phyloP scores from a whole-genome alignment of 2,888 invertebrate species.

The Cordylochernes scorpioides region DNA sequence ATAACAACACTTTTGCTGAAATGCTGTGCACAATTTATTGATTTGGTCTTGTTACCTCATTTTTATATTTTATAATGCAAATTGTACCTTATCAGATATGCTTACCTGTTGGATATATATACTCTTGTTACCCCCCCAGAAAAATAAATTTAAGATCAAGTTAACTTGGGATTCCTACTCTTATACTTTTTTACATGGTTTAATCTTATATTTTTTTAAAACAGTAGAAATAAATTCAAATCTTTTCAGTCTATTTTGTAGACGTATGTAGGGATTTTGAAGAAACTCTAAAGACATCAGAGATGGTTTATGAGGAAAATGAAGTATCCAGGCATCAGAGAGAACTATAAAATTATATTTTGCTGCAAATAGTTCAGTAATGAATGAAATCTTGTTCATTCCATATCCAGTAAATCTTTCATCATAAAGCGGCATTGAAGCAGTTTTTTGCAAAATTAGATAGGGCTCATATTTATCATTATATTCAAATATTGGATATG shows the following conservation, averaged over 20 bases:
- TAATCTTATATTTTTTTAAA: conserved; percentile 11
- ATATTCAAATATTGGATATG: conserved; percentile 11
- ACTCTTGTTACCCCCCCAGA: no score
- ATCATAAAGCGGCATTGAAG: conserved; percentile 11
- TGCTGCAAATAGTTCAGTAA: conserved; percentile 14
- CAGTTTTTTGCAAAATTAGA: conserved; percentile 13
- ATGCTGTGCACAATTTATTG: no score
- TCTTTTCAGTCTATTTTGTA: conserved; percentile 10
- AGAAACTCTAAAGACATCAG: conserved; percentile 12
- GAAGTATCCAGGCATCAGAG: conserved; percentile 14
- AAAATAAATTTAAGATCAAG: no score
- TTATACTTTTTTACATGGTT: conserved; percentile 8
- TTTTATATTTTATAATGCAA: no score
- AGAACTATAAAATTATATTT: conserved; percentile 14
- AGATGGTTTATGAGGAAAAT: conserved; percentile 15
- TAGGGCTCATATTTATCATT: conserved; percentile 16
- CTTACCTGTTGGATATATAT: no score
- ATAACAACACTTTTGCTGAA: no score
- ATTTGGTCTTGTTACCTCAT: no score
- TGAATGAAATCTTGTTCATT: conserved; percentile 16
- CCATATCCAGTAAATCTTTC: conserved; percentile 15
- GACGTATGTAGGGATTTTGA: conserved; percentile 12
- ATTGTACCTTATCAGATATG: no score
- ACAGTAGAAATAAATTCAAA: conserved; percentile 13
- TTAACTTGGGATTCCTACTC: no score